Conservation (phyloP, 2,113 vertebrate genomes). For the Forbesichthys agassizii region DNA sequence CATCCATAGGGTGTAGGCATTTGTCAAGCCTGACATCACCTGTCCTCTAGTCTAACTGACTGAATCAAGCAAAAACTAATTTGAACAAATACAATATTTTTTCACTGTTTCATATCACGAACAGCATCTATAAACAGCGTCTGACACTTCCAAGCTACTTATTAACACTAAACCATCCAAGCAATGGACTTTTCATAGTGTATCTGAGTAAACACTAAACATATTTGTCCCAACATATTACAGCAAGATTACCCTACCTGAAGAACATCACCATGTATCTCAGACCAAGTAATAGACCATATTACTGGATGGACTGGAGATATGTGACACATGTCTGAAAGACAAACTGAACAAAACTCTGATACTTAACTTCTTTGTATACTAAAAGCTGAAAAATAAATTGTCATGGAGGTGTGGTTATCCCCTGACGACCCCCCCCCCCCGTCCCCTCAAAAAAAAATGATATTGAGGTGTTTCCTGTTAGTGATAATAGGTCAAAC, state of each 20-base stretch:
- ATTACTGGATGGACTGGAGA: constrained; percentile 25
- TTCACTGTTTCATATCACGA: too few species aligned
- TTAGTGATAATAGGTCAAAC: too few species aligned
- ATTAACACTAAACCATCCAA: background rate
- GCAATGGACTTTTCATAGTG: constrained; percentile 33
- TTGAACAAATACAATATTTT: too few species aligned
- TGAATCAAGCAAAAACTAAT: too few species aligned
- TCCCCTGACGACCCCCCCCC: too few species aligned
- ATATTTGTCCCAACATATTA: constrained; percentile 1
- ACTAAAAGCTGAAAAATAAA: too few species aligned
- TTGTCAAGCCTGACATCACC: background rate
- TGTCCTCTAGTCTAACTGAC: background rate
- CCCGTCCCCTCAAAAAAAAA: too few species aligned
- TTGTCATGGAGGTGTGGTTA: too few species aligned
- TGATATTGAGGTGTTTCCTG: too few species aligned
- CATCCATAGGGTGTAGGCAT: background rate
- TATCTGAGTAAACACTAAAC: background rate
- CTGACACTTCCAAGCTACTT: too few species aligned
- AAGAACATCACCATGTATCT: constrained; percentile 10
- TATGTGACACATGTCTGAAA: constrained; percentile 5
- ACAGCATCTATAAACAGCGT: too few species aligned
- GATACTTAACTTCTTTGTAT: background rate
- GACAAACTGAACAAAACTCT: constrained; percentile 6
- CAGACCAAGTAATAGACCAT: background rate
- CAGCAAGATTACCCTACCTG: constrained; percentile 11